phyloP scores from a whole-genome alignment of 2,113 vertebrate species.

The Gallinago paraguaiae region DNA sequence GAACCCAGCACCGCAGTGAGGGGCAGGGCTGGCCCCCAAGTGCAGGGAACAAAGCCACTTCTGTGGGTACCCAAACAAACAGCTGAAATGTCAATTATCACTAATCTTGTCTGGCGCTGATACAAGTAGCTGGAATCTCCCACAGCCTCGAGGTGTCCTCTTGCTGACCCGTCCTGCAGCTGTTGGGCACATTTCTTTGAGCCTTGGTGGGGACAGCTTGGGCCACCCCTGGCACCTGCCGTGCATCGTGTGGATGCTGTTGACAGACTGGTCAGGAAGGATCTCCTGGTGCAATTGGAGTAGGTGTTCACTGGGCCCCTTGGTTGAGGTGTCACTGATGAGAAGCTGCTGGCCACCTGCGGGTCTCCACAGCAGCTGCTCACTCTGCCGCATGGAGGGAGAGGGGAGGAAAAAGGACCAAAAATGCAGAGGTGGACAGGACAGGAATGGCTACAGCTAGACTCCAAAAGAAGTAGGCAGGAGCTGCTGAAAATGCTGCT shows the following conservation, averaged over 20 bases:
- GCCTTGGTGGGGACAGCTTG: fast-evolving
- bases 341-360: neutral
- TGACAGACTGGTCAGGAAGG: neutral
- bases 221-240: neutral
- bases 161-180: neutral
- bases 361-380: neutral
- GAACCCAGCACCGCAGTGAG: neutral
- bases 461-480: neutral
- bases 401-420: neutral
- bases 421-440: neutral
- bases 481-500: neutral
- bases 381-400: neutral
- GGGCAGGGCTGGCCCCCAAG: neutral
- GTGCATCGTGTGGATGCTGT: fast-evolving
- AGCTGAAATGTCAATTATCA: neutral
- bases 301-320: neutral
- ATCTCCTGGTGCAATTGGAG: neutral
- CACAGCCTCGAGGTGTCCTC: neutral
- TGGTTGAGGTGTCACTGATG: fast-evolving
- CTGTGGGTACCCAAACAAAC: neutral
- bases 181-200: neutral
- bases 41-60: neutral
- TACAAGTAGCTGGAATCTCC: fast-evolving
- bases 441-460: neutral
- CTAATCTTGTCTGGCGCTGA: neutral